Evolutionary conservation across 1,140 invertebrate species (phyloP).

Genomic region (Maconellicoccus hirsutus): DNA sequence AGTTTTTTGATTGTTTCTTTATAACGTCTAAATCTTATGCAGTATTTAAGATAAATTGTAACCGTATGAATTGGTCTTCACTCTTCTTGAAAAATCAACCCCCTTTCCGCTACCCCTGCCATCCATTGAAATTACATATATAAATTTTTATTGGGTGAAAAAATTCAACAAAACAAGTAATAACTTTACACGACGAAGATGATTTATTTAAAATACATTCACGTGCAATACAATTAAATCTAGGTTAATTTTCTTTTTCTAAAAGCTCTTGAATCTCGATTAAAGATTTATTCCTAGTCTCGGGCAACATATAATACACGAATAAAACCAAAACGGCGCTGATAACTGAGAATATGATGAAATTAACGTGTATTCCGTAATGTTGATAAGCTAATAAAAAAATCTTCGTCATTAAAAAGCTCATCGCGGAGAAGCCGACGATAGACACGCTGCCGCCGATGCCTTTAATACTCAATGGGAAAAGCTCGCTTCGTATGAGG

Average conservation of each 20-base stretch:
- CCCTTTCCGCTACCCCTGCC: too few species aligned
- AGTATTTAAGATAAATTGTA: too few species aligned
- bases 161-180: too few species aligned
- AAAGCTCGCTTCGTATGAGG: constrained; percentile 49
- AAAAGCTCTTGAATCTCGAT: constrained; percentile 49
- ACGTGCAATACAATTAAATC: too few species aligned
- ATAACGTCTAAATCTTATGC: too few species aligned
- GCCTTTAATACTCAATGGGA: constrained; percentile 48
- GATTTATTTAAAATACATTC: too few species aligned
- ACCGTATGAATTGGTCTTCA: too few species aligned
- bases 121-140: too few species aligned
- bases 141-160: too few species aligned
- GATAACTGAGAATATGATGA: constrained; percentile 64
- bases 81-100: too few species aligned
- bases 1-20: too few species aligned
- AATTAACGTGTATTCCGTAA: constrained; percentile 55
- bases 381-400: constrained; percentile 46
- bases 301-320: constrained; percentile 53
- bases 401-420: constrained; percentile 63
- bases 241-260: background rate
- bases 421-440: constrained; percentile 35
- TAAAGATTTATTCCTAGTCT: constrained; percentile 67
- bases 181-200: too few species aligned
- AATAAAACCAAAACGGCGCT: constrained; percentile 47
- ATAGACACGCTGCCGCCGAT: constrained; percentile 39